phyloP scores from a whole-genome alignment of 2,888 invertebrate genomes.

The Chloroclysta siterata region DNA sequence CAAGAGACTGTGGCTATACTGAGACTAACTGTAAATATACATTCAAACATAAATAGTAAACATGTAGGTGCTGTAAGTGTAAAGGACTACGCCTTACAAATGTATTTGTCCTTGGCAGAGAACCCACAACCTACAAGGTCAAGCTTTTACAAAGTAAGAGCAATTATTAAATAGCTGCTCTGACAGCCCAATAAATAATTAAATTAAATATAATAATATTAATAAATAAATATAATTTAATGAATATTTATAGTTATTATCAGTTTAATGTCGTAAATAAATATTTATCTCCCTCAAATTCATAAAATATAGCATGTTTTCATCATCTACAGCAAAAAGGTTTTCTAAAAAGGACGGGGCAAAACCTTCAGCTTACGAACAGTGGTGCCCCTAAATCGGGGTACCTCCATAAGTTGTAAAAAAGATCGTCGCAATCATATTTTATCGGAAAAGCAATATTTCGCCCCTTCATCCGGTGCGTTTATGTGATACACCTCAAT shows the following conservation, averaged over 20 bases:
- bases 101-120: no score
- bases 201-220: background rate
- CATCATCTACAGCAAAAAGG: slow-evolving; percentile 21
- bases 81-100: no score
- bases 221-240: background rate
- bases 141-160: no score
- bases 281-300: background rate
- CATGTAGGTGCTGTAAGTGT: no score
- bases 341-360: slow-evolving; percentile 12
- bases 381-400: slow-evolving; percentile 44
- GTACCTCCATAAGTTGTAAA: slow-evolving; percentile 62
- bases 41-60: no score
- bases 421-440: slow-evolving; percentile 78
- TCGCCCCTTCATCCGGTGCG: slow-evolving; percentile 49
- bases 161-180: no score
- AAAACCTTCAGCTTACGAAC: slow-evolving; percentile 40
- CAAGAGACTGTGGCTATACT: no score
- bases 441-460: slow-evolving; percentile 75
- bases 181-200: background rate
- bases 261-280: no score
- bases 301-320: slow-evolving; percentile 13
- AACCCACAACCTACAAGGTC: no score
- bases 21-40: no score
- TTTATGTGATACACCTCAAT: slow-evolving; percentile 65
- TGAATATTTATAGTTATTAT: no score